phyloP scores from a whole-genome alignment of 2,113 vertebrate species.

The Equus quagga region DNA sequence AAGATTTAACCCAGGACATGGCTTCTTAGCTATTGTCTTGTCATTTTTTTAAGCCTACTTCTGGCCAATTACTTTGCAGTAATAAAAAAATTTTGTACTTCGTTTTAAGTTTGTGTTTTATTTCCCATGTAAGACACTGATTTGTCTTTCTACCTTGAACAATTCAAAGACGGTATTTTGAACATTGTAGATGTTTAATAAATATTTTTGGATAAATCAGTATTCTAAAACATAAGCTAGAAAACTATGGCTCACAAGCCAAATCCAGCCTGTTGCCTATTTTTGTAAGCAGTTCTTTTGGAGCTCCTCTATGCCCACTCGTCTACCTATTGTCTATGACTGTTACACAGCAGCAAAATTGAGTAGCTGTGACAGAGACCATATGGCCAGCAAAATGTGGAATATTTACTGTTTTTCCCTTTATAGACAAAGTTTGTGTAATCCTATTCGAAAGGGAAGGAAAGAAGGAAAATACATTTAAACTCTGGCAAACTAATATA shows the following conservation, averaged over 20 bases:
- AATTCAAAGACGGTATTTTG: background rate
- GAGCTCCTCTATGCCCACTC: background rate
- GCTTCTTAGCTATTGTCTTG: background rate
- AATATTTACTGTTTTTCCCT: background rate
- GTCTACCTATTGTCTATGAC: background rate
- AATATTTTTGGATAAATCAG: background rate
- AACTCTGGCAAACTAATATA: conserved; percentile 37
- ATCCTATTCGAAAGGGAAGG: conserved; percentile 61
- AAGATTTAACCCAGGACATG: background rate
- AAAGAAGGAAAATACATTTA: conserved; percentile 54
- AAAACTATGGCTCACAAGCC: background rate
- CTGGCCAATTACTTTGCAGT: background rate
- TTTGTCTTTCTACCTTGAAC: background rate
- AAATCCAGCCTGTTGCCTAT: background rate
- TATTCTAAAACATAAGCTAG: background rate
- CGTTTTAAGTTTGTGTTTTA: background rate
- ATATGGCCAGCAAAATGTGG: background rate
- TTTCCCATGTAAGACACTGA: background rate
- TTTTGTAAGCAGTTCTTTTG: background rate
- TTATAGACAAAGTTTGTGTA: background rate
- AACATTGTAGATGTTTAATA: background rate
- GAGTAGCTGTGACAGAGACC: background rate
- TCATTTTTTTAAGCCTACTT: background rate
- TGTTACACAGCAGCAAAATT: background rate
- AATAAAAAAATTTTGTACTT: background rate